phyloP scores from a whole-genome alignment of 2,113 vertebrate species.

The Galemys pyrenaicus region DNA sequence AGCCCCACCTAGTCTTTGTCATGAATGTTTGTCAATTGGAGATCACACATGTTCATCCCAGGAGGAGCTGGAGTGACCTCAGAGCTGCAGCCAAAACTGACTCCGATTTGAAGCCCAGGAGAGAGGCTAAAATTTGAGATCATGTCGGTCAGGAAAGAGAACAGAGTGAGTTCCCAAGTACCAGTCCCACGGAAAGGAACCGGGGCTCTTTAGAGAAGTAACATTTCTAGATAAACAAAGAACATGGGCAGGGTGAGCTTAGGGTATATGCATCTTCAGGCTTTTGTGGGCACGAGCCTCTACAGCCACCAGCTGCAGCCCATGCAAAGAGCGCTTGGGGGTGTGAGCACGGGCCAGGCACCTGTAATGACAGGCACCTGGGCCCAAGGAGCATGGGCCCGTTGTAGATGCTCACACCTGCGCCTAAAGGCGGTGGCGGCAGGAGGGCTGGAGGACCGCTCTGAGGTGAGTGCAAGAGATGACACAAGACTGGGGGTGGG shows the following conservation, averaged over 20 bases:
- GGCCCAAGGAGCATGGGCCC: too few species aligned
- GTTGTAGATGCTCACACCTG: too few species aligned
- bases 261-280: too few species aligned
- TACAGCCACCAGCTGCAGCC: too few species aligned
- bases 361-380: too few species aligned
- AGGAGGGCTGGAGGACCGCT: too few species aligned
- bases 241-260: background rate
- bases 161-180: background rate
- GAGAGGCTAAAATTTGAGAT: background rate
- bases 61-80: background rate
- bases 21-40: background rate
- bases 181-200: background rate
- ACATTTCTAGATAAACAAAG: background rate
- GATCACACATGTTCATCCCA: background rate
- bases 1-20: background rate
- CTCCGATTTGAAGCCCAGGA: background rate
- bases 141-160: background rate
- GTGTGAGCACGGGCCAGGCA: too few species aligned
- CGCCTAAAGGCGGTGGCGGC: too few species aligned
- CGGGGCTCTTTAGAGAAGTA: background rate
- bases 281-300: too few species aligned
- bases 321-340: too few species aligned
- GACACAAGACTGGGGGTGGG: too few species aligned
- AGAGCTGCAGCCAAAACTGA: background rate
- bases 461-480: too few species aligned